Evolutionary conservation across 2,888 invertebrate species (phyloP).

Genomic region (Tromatobia lineatoria): DNA sequence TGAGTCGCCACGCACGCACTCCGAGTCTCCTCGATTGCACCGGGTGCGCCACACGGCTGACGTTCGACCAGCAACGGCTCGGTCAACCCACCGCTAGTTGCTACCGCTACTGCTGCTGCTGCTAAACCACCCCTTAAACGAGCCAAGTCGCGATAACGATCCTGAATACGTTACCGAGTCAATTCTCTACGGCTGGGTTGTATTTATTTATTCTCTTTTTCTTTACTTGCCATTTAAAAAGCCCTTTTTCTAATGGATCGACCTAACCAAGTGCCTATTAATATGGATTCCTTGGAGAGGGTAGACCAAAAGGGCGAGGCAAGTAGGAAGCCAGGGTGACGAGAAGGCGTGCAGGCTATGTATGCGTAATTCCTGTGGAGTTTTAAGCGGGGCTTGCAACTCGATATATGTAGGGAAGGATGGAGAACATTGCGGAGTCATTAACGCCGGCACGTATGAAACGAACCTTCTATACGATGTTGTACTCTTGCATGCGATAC

Average conservation of each 20-base stretch:
- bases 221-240: slow-evolving; percentile 35
- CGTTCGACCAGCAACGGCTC: slow-evolving; percentile 13
- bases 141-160: slow-evolving; percentile 50
- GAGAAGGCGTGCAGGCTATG: slow-evolving; percentile 11
- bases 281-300: slow-evolving; percentile 39
- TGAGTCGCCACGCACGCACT: slow-evolving; percentile 28
- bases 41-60: slow-evolving; percentile 30
- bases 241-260: slow-evolving; percentile 49
- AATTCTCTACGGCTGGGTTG: slow-evolving; percentile 29
- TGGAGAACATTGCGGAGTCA: background rate
- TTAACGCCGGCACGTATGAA: slow-evolving; percentile 5
- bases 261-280: slow-evolving; percentile 34
- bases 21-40: background rate
- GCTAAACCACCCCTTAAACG: slow-evolving; percentile 50
- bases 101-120: background rate
- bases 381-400: background rate
- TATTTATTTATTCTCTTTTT: slow-evolving; percentile 34
- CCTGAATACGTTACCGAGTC: slow-evolving; percentile 48
- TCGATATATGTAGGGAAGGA: background rate
- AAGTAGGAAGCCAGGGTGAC: background rate
- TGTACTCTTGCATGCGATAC: slow-evolving; percentile 9
- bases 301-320: background rate
- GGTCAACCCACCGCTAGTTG: background rate
- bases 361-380: slow-evolving; percentile 42
- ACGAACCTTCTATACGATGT: background rate